phyloP scores from a whole-genome alignment of 2,113 vertebrate species.

The Nibea albiflora region DNA sequence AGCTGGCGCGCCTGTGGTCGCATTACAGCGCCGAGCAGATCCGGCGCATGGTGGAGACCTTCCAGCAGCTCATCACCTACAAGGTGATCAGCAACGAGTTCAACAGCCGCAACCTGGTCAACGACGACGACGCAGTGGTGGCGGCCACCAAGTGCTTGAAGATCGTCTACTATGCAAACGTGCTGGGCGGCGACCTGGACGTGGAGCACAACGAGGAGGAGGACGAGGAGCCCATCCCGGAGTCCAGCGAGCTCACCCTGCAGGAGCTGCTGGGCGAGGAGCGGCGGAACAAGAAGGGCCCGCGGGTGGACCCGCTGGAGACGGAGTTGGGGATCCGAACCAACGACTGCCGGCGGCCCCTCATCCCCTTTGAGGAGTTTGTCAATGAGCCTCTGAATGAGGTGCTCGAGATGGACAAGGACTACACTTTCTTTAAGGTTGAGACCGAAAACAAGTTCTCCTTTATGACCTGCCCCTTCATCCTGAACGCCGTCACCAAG shows the following conservation, averaged over 20 bases:
- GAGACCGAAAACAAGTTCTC: constrained; percentile 99
- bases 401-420: constrained; percentile 99
- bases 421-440: constrained; percentile 99
- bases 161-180: constrained; percentile 99
- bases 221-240: constrained; percentile 95
- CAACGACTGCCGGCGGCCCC: constrained; percentile 94
- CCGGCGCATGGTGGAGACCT: constrained; percentile 97
- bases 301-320: constrained; percentile 96
- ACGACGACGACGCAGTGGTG: constrained; percentile 97
- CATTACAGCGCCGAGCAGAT: constrained; percentile 93
- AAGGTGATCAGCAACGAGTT: constrained; percentile 99
- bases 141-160: constrained; percentile 98
- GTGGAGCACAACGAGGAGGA: constrained; percentile 95
- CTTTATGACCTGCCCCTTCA: constrained; percentile 99
- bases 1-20: constrained; percentile 93
- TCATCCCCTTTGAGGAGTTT: constrained; percentile 96
- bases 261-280: constrained; percentile 98
- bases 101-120: constrained; percentile 95
- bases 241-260: constrained; percentile 96
- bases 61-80: constrained; percentile 99
- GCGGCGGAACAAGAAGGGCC: constrained; percentile 95
- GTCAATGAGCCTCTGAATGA: constrained; percentile 99
- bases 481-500: constrained; percentile 98
- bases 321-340: constrained; percentile 96
- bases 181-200: constrained; percentile 96